phyloP scores from a whole-genome alignment of 2,113 vertebrate genomes.

The Nibea coibor region DNA sequence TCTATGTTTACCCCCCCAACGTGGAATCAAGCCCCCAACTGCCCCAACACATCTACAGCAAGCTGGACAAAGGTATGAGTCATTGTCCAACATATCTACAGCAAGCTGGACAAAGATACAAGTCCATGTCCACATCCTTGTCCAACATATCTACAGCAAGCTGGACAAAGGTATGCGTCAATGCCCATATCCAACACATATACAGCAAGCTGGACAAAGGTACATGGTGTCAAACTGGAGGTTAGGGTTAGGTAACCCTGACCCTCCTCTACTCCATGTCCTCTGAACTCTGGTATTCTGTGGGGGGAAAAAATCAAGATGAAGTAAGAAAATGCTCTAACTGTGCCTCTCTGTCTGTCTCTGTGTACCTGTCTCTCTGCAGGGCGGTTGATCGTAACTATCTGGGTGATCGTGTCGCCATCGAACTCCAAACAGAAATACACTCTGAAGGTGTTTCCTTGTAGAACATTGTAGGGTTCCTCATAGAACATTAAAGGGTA shows the following conservation, averaged over 20 bases:
- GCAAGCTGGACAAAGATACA: slow-evolving; percentile 66
- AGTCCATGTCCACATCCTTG: too few relatives aligned
- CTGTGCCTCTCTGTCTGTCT: background rate
- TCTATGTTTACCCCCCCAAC: slow-evolving; percentile 87
- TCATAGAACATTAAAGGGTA: too few relatives aligned
- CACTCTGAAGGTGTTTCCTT: slow-evolving; percentile 80
- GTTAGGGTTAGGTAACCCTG: too few relatives aligned
- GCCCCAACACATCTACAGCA: slow-evolving; percentile 73
- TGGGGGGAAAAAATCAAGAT: too few relatives aligned
- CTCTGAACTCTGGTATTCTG: slow-evolving; percentile 18
- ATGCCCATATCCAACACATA: slow-evolving; percentile 45
- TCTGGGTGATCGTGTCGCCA: slow-evolving; percentile 88
- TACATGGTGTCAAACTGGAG: slow-evolving; percentile 29
- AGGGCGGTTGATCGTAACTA: slow-evolving; percentile 86
- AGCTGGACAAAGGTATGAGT: too few relatives aligned
- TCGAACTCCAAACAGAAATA: slow-evolving; percentile 89
- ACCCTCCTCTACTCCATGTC: too few relatives aligned
- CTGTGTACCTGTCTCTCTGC: slow-evolving; percentile 28
- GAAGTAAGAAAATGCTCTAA: background rate
- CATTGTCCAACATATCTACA: slow-evolving; percentile 66
- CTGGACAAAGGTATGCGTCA: slow-evolving; percentile 79
- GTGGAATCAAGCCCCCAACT: slow-evolving; percentile 84
- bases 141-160: too few relatives aligned
- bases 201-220: slow-evolving; percentile 86
- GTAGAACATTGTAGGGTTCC: too few relatives aligned